Evolutionary conservation across 2,113 vertebrate species (phyloP).

Genomic region (Ancistrus triradiatus): DNA sequence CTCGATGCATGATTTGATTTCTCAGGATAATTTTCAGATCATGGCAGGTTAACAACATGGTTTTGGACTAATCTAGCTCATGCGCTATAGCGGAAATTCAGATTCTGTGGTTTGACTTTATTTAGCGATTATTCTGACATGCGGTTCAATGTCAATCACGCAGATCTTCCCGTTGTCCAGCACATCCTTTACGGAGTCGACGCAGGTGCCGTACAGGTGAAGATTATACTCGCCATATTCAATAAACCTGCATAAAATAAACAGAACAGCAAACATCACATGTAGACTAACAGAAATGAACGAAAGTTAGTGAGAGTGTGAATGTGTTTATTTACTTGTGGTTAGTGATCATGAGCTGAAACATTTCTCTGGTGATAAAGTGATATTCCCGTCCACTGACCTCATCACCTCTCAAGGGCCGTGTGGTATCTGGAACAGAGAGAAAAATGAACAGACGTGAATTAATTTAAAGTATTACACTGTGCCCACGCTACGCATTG

Average conservation of each 20-base stretch:
- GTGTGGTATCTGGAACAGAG: slow-evolving; percentile 77
- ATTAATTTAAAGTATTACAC: neutral
- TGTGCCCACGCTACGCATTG: too few relatives aligned
- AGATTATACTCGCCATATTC: slow-evolving; percentile 82
- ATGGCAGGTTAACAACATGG: too few relatives aligned
- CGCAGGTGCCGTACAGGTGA: slow-evolving; percentile 84
- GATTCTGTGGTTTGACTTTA: too few relatives aligned
- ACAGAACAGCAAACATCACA: neutral
- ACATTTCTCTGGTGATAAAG: slow-evolving; percentile 83
- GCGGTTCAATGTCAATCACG: slow-evolving; percentile 82
- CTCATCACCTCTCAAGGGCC: slow-evolving; percentile 80
- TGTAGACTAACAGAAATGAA: neutral
- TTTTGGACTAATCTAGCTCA: neutral
- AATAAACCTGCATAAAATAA: slow-evolving; percentile 78
- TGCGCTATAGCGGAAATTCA: too few relatives aligned
- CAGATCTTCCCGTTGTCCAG: slow-evolving; percentile 79
- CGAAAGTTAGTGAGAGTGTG: too few relatives aligned
- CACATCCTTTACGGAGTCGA: slow-evolving; percentile 75
- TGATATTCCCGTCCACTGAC: slow-evolving; percentile 84
- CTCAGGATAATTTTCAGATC: too few relatives aligned
- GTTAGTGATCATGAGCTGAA: slow-evolving; percentile 83
- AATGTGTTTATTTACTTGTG: slow-evolving; percentile 70
- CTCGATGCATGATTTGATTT: too few relatives aligned
- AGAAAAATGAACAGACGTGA: neutral
- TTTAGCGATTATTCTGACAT: too few relatives aligned